Percentiles rank a stretch among this genome's conserved stretches.
These are phyloP conservation scores for Drosophila yakuba DNA, from an alignment of 1,140 invertebrate genomes.

Conservation along the genomic window DNA sequence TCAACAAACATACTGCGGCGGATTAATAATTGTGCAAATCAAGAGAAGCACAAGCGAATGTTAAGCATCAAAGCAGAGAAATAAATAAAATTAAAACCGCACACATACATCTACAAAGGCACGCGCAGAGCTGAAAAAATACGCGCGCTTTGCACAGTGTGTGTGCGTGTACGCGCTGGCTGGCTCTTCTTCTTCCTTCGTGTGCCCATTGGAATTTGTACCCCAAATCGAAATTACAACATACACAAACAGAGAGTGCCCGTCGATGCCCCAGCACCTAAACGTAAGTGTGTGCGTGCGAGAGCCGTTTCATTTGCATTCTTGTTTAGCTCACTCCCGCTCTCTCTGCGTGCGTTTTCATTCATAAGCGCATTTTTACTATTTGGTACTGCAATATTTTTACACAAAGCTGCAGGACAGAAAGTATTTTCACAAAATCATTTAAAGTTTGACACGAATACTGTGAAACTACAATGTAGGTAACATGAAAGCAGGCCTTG, in stretches of 20 bases:
- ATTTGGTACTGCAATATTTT: conserved; percentile 11
- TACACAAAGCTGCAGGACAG: neutral
- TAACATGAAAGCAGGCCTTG: conserved; percentile 27
- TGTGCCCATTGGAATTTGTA: conserved; percentile 81
- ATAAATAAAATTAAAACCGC: conserved; percentile 41
- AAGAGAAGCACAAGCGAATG: conserved; percentile 20
- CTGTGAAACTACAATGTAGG: too few relatives aligned
- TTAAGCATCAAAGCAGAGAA: conserved; percentile 45
- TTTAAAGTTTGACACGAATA: too few relatives aligned
- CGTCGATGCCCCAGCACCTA: conserved; percentile 4
- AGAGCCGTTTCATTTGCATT: conserved; percentile 44
- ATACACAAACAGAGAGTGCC: conserved; percentile 68
- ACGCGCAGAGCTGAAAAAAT: conserved; percentile 50
- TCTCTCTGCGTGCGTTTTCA: conserved; percentile 59
- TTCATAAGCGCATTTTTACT: conserved; percentile 73
- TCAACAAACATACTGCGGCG: conserved; percentile 14
- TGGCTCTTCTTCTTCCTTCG: conserved; percentile 62
- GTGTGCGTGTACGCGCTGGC: conserved; percentile 21
- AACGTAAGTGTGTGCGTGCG: conserved; percentile 19
- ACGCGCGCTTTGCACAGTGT: conserved; percentile 59
- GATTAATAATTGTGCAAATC: conserved; percentile 36
- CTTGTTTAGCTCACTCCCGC: conserved; percentile 4
- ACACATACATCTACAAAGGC: conserved; percentile 20
- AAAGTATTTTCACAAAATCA: too few relatives aligned
- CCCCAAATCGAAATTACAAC: conserved; percentile 79